Conservation (phyloP, 2,888 invertebrate genomes). For the Trissoscelio sp. region DNA sequence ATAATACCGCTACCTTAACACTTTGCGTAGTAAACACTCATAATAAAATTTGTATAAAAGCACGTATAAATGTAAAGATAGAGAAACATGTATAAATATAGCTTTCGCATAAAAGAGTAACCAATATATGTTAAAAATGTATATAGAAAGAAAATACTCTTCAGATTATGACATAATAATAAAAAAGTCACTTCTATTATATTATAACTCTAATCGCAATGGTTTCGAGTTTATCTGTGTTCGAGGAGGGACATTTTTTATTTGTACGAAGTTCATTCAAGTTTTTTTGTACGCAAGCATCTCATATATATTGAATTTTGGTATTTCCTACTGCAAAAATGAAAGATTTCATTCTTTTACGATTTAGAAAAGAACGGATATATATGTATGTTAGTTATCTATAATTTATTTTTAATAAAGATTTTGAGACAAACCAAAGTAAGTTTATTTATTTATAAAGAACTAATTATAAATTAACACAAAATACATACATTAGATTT, state of each 20-base stretch:
- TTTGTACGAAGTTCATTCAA: neutral
- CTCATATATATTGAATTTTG: neutral
- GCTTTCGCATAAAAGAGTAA: neutral
- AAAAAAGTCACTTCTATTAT: neutral
- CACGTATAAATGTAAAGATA: neutral
- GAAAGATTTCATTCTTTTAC: too few relatives aligned
- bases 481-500: too few relatives aligned
- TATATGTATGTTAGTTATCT: constrained; percentile 12
- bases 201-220: neutral
- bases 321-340: neutral
- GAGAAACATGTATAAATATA: neutral
- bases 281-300: neutral
- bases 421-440: neutral
- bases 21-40: neutral
- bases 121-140: neutral
- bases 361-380: neutral
- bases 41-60: too few relatives aligned
- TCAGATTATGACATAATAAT: neutral
- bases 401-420: constrained; percentile 22
- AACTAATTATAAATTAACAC: too few relatives aligned
- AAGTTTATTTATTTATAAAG: neutral
- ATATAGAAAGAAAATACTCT: neutral
- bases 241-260: neutral
- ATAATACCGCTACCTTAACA: too few relatives aligned
- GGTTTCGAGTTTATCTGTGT: neutral